Evolutionary conservation across 2,113 vertebrate species (phyloP).

Genomic region (Ornithorhynchus anatinus): DNA sequence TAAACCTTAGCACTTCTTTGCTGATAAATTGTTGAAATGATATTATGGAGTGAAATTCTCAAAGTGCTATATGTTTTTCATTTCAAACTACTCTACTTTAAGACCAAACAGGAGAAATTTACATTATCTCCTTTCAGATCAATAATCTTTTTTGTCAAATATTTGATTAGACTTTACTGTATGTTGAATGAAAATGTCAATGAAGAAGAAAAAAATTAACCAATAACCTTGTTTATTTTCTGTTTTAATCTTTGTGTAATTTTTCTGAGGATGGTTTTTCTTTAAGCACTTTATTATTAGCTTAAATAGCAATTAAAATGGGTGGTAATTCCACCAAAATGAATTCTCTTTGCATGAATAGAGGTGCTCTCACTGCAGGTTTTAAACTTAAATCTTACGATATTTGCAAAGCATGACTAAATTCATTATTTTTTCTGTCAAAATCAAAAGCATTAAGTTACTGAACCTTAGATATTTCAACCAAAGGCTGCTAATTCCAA

Average conservation of each 20-base stretch:
- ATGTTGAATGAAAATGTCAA: background rate
- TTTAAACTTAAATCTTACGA: background rate
- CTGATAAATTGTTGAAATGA: background rate
- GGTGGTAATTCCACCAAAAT: slow-evolving; percentile 19
- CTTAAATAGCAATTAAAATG: slow-evolving; percentile 24
- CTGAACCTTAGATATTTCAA: slow-evolving; percentile 28
- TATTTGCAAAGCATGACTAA: background rate
- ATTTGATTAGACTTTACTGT: slow-evolving; percentile 29
- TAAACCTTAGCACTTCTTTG: background rate
- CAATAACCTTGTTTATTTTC: slow-evolving; percentile 14
- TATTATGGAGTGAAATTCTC: background rate
- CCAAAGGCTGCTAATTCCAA: background rate
- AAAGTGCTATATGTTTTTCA: background rate
- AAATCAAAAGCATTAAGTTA: slow-evolving; percentile 33
- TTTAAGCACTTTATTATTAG: slow-evolving; percentile 37
- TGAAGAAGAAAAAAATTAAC: background rate
- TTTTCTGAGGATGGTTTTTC: slow-evolving; percentile 7
- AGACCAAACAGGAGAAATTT: background rate
- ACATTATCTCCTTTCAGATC: background rate
- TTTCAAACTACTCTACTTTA: background rate
- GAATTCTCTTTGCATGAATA: slow-evolving; percentile 3
- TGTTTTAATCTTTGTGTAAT: background rate
- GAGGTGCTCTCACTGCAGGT: slow-evolving; percentile 22
- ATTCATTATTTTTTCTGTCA: slow-evolving; percentile 37
- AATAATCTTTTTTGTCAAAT: slow-evolving; percentile 3